Evolutionary conservation across 2,113 vertebrate genomes (phyloP), one percentile per base, ranked within the genome.

Genomic region (Elaphurus davidianus): DNA sequence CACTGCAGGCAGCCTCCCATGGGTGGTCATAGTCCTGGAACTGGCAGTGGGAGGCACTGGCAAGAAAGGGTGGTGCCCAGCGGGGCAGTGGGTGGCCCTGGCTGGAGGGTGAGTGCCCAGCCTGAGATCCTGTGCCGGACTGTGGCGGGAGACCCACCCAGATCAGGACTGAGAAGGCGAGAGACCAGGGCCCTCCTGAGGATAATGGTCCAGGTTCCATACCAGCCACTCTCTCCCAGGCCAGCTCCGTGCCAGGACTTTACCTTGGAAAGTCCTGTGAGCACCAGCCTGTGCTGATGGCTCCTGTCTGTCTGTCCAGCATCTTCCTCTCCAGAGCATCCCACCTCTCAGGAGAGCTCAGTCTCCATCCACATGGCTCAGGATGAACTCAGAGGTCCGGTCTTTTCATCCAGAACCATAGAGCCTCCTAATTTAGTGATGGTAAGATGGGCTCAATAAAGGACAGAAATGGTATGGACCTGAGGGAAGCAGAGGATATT

Each of bases 211-310:
- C 60, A 43, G 17, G 40, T 16, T 11, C 27, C 14, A 0, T 6
- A 12, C 54, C 28, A n/a, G 60, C 40, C 81, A 0, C 55, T 28
- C 0, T 60, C 55, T 16, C 21, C 67, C 40, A 85, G 5, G 40
- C 90, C 47, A 9, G 40, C 71, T 30, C 74, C 4, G 0, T 15
- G 67, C 57, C 52, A 9, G 50, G 55, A 62, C 86, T 25, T 81
- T 11, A 14, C 19, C 28, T 83, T 21, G 5, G 36, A 62, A 23
- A 33, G 4, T 25, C 67, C 87, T 5, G 5, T 12, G 7, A 3
- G 0, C 25, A 0, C 17, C 40, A 9, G 30, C 52, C 50, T 1
- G 1, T 1, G 2, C 19, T 21, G 6, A 1, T 17, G 33, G 19
- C 30, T n/a, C 25, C 19, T 21, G 14, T 25, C 43, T 21, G 21